Conservation (phyloP, 2,797 vertebrate genomes). For the Acipenser oxyrinchus region DNA sequence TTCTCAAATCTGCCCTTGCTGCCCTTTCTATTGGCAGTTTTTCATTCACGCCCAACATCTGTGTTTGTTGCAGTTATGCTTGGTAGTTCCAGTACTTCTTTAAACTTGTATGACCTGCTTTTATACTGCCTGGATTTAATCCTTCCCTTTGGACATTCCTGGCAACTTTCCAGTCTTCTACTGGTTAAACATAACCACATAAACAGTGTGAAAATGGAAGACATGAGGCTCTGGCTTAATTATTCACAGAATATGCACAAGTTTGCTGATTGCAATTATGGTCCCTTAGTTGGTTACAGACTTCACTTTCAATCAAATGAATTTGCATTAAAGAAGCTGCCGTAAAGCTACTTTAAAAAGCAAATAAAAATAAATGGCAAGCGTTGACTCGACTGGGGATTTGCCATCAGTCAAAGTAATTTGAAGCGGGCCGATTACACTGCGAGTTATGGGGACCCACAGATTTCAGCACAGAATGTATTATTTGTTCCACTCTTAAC, state of each 20-base stretch:
- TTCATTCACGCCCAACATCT: neutral
- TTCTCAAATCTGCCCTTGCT: no score
- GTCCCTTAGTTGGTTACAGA: neutral
- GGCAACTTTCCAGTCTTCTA: no score
- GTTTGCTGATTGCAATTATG: slow-evolving; percentile 2
- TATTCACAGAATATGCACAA: neutral
- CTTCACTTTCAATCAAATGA: slow-evolving; percentile 1
- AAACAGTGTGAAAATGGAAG: neutral
- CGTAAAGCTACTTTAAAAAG: neutral
- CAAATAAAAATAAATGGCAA: neutral
- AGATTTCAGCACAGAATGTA: no score
- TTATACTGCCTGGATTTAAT: no score
- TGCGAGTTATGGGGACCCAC: no score
- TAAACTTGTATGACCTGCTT: no score
- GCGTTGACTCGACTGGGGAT: neutral
- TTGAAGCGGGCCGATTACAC: no score
- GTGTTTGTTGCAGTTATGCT: slow-evolving; percentile 4
- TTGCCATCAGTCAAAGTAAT: neutral
- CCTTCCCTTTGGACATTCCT: no score
- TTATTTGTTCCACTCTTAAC: no score
- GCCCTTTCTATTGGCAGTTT: neutral
- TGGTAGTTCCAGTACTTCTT: no score
- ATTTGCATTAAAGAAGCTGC: neutral
- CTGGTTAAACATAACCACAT: no score
- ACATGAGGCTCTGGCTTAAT: neutral